These are phyloP conservation scores for Denticeps clupeoides DNA, from an alignment of 2,797 vertebrate genomes.

Conservation along the genomic window DNA sequence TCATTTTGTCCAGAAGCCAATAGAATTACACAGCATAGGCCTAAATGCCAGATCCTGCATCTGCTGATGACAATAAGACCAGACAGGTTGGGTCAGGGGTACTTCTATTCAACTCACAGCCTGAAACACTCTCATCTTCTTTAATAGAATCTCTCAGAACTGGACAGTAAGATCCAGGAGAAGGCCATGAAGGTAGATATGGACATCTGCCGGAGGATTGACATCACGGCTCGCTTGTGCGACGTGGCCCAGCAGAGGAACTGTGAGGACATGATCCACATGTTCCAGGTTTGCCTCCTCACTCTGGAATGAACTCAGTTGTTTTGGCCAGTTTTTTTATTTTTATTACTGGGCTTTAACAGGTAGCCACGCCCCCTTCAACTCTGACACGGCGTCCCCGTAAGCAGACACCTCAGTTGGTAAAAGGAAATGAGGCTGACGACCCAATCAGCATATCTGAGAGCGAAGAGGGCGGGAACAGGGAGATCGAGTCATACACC, in stretches of 20 bases:
- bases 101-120: background rate
- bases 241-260: constrained; percentile 88
- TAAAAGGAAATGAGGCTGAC: constrained; percentile 60
- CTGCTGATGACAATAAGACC: too few species aligned
- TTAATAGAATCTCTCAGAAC: constrained; percentile 75
- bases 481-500: constrained; percentile 68
- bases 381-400: constrained; percentile 60
- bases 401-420: constrained; percentile 48
- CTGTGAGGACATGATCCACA: constrained; percentile 81
- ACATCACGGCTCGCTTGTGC: constrained; percentile 89
- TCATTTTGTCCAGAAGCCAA: too few species aligned
- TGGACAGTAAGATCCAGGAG: constrained; percentile 95
- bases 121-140: background rate
- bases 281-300: constrained; percentile 84
- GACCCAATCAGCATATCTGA: constrained; percentile 66
- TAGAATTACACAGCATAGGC: too few species aligned
- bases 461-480: constrained; percentile 63
- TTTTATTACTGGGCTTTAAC: constrained; percentile 29
- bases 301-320: too few species aligned
- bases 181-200: constrained; percentile 97
- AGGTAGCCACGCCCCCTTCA: constrained; percentile 75
- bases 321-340: background rate
- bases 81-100: too few species aligned
- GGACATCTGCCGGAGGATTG: constrained; percentile 94
- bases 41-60: too few species aligned